Conservation (phyloP, 2,888 invertebrate genomes). For the Uloborus plumipes region DNA sequence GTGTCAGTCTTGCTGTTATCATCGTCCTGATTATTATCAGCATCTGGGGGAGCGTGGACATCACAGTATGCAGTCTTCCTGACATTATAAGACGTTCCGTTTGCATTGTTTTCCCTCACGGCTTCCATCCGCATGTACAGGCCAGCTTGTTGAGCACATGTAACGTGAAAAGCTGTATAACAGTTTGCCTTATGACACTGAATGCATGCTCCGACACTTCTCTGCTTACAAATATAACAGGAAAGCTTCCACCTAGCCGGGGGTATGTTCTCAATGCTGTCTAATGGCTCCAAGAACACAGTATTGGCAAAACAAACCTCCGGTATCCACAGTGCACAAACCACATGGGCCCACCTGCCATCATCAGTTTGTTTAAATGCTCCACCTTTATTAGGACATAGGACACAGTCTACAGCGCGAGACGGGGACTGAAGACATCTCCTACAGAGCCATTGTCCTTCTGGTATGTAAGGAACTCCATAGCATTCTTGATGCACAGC, state of each 20-base stretch:
- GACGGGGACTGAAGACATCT: constrained; percentile 97
- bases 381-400: constrained; percentile 97
- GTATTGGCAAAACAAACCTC: constrained; percentile 98
- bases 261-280: constrained; percentile 96
- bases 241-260: constrained; percentile 95
- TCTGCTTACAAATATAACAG: constrained; percentile 96
- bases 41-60: constrained; percentile 84
- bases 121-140: constrained; percentile 98
- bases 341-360: constrained; percentile 97
- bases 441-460: constrained; percentile 97
- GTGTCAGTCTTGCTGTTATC: constrained; percentile 67
- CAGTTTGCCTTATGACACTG: constrained; percentile 97
- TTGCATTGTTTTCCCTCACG: constrained; percentile 77
- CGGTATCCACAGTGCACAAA: constrained; percentile 99
- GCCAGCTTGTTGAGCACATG: constrained; percentile 95
- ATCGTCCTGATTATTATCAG: constrained; percentile 68
- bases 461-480: constrained; percentile 96
- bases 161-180: constrained; percentile 98
- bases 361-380: constrained; percentile 99
- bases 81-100: constrained; percentile 84
- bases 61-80: constrained; percentile 97
- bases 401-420: constrained; percentile 93
- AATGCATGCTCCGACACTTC: constrained; percentile 94
- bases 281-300: constrained; percentile 96
- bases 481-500: constrained; percentile 99